Percentiles rank a stretch among this genome's conserved stretches.
These are phyloP conservation scores for Chalcosyrphus nemorum DNA, from an alignment of 2,888 invertebrate species.

Conservation along the genomic window DNA sequence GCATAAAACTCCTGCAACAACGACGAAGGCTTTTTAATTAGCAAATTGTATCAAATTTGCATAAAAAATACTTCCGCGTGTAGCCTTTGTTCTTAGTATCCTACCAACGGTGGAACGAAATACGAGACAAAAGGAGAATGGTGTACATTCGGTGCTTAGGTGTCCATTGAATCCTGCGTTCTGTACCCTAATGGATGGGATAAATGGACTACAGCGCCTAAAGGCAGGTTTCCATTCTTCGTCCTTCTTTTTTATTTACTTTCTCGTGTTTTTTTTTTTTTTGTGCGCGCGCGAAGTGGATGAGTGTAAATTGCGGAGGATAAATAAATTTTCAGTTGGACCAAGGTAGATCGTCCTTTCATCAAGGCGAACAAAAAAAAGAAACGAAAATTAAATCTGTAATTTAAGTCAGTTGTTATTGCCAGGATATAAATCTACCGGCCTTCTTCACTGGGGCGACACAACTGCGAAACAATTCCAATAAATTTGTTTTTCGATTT, in stretches of 20 bases:
- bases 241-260: neutral
- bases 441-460: neutral
- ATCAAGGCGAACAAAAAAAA: neutral
- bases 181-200: constrained; percentile 26
- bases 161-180: constrained; percentile 47
- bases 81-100: constrained; percentile 19
- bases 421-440: constrained; percentile 50
- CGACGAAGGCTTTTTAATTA: constrained; percentile 65
- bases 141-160: constrained; percentile 31
- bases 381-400: constrained; percentile 54
- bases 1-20: constrained; percentile 21
- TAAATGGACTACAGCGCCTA: constrained; percentile 39
- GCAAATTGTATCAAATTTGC: constrained; percentile 70
- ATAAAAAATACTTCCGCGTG: constrained; percentile 59
- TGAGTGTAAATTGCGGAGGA: constrained; percentile 7
- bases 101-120: neutral
- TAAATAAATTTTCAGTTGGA: constrained; percentile 17
- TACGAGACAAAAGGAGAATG: neutral
- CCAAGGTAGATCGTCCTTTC: constrained; percentile 10
- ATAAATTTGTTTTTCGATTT: constrained; percentile 69
- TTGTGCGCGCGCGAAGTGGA: neutral
- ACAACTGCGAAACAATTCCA: constrained; percentile 57
- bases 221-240: constrained; percentile 17
- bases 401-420: constrained; percentile 55
- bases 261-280: neutral